Evolutionary conservation across 2,888 invertebrate species (phyloP).

Genomic region (Sialis lutaria): DNA sequence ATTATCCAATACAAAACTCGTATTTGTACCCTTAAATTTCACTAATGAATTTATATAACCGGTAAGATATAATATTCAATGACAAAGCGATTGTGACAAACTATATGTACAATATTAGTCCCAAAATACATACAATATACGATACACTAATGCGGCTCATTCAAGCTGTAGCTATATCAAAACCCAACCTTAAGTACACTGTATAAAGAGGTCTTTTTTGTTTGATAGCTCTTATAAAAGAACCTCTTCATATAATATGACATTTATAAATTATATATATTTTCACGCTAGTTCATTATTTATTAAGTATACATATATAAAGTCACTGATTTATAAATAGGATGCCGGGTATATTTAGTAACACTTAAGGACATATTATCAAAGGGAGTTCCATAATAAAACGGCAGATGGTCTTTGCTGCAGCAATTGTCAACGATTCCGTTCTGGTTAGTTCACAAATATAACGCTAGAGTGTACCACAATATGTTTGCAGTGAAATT

Average conservation of each 20-base stretch:
- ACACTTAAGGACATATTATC: not conserved
- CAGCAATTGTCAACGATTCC: not conserved
- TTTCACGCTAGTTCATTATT: constrained; percentile 6
- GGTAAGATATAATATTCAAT: no score
- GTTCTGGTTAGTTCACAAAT: not conserved
- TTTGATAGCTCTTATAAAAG: no score
- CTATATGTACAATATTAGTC: no score
- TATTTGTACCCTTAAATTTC: no score
- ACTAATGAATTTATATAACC: no score
- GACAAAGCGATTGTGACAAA: no score
- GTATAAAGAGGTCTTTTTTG: no score
- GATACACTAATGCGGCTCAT: no score
- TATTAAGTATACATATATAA: not conserved
- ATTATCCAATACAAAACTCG: no score
- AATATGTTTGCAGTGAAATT: not conserved
- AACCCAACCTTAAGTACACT: no score
- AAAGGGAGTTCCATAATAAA: not conserved
- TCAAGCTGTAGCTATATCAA: no score
- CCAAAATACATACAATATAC: no score
- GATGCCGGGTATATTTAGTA: not conserved
- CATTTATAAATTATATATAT: constrained; percentile 6
- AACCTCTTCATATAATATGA: constrained; percentile 1
- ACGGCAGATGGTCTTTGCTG: not conserved
- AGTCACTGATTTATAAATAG: not conserved
- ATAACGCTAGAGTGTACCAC: not conserved